Evolutionary conservation across 2,113 vertebrate genomes (phyloP).

Genomic region (Eidolon helvum): DNA sequence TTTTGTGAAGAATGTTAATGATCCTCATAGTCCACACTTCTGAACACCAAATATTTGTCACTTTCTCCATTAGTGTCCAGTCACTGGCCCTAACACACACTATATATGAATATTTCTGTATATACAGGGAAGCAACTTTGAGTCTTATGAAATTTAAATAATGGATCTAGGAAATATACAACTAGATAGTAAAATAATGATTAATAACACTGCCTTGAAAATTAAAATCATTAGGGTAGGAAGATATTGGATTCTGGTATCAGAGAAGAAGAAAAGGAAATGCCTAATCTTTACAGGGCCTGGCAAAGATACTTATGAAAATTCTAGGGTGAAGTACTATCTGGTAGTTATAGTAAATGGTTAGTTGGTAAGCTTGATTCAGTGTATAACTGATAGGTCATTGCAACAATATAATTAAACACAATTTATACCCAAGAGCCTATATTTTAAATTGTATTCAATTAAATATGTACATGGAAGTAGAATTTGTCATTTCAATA

Average conservation of each 20-base stretch:
- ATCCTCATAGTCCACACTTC: background rate
- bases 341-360: background rate
- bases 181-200: background rate
- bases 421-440: background rate
- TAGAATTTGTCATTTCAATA: slow-evolving; percentile 29
- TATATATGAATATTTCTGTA: background rate
- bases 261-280: background rate
- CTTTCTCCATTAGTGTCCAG: background rate
- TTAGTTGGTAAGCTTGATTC: background rate
- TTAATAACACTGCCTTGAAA: background rate
- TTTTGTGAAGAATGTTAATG: background rate
- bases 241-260: background rate
- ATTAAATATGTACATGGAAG: slow-evolving; percentile 35
- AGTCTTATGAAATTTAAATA: background rate
- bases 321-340: background rate
- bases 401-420: slow-evolving; percentile 31
- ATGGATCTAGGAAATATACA: background rate
- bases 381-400: background rate
- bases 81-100: background rate
- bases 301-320: background rate
- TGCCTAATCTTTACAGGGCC: background rate
- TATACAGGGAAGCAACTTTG: background rate
- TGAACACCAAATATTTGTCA: background rate
- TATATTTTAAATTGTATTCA: slow-evolving; percentile 48
- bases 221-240: background rate